These are phyloP conservation scores for Leucoraja erinaceus DNA, from an alignment of 2,113 vertebrate species.

Conservation along the genomic window DNA sequence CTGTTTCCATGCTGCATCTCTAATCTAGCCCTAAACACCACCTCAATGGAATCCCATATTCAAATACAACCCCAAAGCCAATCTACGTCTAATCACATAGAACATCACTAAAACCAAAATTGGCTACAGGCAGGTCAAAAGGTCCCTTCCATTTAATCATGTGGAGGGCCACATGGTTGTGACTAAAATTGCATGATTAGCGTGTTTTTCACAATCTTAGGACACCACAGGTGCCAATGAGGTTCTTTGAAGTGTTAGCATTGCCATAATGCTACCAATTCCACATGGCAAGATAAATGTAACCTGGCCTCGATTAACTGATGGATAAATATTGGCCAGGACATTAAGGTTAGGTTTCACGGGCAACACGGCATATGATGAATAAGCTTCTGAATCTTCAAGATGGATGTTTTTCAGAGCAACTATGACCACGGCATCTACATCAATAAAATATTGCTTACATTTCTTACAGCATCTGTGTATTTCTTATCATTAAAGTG, in stretches of 20 bases:
- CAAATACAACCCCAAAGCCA: not conserved
- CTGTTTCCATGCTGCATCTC: no score
- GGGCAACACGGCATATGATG: no score
- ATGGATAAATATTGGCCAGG: not conserved
- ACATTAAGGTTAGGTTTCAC: not conserved
- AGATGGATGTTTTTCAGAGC: not conserved
- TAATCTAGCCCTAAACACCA: not conserved
- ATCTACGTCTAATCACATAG: not conserved
- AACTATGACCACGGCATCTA: not conserved
- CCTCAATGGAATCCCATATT: not conserved
- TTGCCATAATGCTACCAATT: not conserved
- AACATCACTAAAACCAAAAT: not conserved
- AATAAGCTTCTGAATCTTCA: no score
- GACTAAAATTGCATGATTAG: not conserved
- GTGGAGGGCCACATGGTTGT: not conserved
- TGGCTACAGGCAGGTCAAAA: not conserved
- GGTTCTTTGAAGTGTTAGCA: not conserved
- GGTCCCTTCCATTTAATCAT: not conserved
- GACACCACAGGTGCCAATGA: not conserved
- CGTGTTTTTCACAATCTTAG: not conserved
- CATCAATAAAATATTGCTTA: slow-evolving; percentile 54
- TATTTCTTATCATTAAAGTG: slow-evolving; percentile 98
- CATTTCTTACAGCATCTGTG: slow-evolving; percentile 93
- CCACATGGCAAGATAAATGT: not conserved
- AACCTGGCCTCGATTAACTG: not conserved